phyloP scores from a whole-genome alignment of 2,888 invertebrate species.

The Limulus polyphemus region DNA sequence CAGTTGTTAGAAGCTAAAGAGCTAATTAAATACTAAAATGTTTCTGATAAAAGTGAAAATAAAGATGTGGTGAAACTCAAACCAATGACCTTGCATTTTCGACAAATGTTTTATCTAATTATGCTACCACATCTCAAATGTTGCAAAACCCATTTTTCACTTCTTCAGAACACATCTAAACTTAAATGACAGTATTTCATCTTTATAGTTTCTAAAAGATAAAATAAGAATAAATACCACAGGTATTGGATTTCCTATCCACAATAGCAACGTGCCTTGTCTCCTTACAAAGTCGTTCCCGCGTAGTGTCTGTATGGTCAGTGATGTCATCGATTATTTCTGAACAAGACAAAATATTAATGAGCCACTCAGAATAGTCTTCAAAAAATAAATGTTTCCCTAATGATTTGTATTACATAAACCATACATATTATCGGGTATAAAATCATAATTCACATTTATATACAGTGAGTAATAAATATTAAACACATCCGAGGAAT shows the following conservation, averaged over 20 bases:
- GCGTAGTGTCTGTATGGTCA: conserved; percentile 56
- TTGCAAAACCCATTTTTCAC: not conserved
- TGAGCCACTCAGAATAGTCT: no score
- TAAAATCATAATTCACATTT: not conserved
- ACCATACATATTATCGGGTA: not conserved
- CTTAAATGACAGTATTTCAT: not conserved
- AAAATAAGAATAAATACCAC: conserved; percentile 36
- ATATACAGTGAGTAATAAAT: not conserved
- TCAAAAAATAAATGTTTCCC: no score
- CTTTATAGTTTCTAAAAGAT: conserved; percentile 3
- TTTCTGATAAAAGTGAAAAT: no score
- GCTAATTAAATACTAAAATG: no score
- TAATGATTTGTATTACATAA: not conserved
- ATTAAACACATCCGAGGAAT: no score
- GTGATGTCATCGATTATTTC: conserved; percentile 63
- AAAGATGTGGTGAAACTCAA: no score
- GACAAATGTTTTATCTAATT: not conserved
- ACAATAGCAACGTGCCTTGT: conserved; percentile 54
- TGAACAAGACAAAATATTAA: conserved; percentile 30
- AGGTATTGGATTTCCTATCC: conserved; percentile 54
- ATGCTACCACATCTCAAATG: conserved; percentile 1
- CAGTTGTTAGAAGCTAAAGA: no score
- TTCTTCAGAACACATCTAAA: no score
- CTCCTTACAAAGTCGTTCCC: conserved; percentile 52
- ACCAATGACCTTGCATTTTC: not conserved